Evolutionary conservation across 92 coral and sea anemone species (phyloP).

Genomic region (Muricea muricata): DNA sequence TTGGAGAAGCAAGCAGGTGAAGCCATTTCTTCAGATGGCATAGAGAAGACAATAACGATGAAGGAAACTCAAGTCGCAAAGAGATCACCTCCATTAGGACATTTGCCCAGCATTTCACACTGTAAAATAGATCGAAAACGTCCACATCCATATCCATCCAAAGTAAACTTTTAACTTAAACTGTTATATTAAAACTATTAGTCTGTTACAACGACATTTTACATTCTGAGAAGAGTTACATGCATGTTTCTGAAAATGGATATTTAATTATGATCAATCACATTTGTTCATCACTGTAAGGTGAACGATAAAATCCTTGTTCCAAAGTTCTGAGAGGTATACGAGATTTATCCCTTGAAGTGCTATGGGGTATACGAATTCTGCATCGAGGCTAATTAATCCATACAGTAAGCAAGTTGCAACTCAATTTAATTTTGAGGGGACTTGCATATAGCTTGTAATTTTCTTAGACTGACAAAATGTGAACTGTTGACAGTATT

Average conservation of each 20-base stretch:
- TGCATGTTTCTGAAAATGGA: no score
- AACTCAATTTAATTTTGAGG: no score
- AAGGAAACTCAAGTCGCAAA: background rate
- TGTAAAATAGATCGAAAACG: background rate
- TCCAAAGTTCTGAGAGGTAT: background rate
- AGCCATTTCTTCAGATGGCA: background rate
- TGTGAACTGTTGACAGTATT: no score
- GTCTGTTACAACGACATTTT: no score
- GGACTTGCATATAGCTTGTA: no score
- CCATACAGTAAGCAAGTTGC: no score
- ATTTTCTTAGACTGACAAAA: no score
- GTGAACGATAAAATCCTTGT: no score
- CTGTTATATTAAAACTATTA: background rate
- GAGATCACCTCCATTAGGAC: background rate
- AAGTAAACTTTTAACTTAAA: background rate
- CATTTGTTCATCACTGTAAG: no score
- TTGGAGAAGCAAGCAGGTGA: background rate
- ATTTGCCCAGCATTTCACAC: background rate
- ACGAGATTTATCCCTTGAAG: constrained; percentile 2
- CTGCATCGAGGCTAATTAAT: no score
- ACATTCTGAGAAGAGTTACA: background rate
- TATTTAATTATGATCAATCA: no score
- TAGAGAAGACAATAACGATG: background rate
- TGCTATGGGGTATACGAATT: no score
- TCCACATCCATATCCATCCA: background rate